Base-by-base conservation (phyloP, 2,113 vertebrate species). In the Laterallus jamaicensis region DNA sequence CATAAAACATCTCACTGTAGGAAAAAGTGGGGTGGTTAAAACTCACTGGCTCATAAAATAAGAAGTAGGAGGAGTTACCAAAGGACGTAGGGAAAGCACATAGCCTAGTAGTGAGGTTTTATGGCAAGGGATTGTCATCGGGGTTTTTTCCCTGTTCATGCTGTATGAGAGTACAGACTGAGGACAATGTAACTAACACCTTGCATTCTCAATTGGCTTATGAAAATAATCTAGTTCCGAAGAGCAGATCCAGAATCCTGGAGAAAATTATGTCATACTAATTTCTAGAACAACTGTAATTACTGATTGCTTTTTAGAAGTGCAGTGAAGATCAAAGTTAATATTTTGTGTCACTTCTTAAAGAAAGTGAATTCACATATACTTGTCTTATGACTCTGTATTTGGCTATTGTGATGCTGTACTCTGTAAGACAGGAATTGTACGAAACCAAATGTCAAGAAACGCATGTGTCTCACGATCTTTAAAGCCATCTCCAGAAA, bases 401-500 rank as follows among this genome's bases (percentile, higher is more conserved):
- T 90, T 89, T 62, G 39, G 29, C 58, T 92, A 6, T 49, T 69
- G 18, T 64, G 84, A 21, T 75, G 20, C 59, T 81, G 18, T 87
- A 32, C 26, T 87, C 35, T 44, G 25, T 71, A 59, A 86, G 14
- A 68, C 0, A 0, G 37, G 44, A 81, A 63, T 82, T 75, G n/a
- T 86, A 81, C 86, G 73, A 91, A 93, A 40, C 7, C 35, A 63
- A 73, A 75, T 70, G 54, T 92, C 42, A 94, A 71, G 78, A 29
- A 18, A 16, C 9, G 37, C 6, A 29, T 44, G 35, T 47, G 60
- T 86, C 63, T 40, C 56, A 32, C 64, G 15, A 64, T 75, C 29
- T 82, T 93, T 90, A 91, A 95, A 84, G 52, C 55, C 86, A 6
- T 74, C 94, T 92, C 50, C 87, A 82, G 67, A 87, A 96, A 81